Base-by-base conservation (phyloP, 2,113 vertebrate species). In the Corvus cornix region DNA sequence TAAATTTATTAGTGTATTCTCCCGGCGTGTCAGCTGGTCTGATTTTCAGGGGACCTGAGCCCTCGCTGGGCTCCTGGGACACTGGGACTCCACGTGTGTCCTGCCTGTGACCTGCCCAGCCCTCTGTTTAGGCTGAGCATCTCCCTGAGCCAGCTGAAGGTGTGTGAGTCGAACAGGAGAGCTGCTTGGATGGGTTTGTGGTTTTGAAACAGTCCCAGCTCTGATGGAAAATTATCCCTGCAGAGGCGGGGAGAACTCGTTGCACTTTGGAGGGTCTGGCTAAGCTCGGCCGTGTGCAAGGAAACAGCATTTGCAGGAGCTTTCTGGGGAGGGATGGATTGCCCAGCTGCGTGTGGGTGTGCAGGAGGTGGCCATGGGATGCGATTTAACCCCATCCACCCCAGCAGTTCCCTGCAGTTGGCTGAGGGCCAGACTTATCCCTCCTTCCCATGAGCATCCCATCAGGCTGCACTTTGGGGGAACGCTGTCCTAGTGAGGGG, bases 401-500 rank as follows among this genome's bases (percentile, higher is more conserved):
- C 3, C 4, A 28, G 20, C 3, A 10, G 26, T 19, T 75, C 6
- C 2, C 12, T 41, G 37, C 22, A 14, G 23, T 35, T 7, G 7
- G 5, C 28, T 3, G 2, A 18, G 39, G 35, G 2, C 17, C 1
- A 0, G 3, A 3, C 0, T 3, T 13, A 3, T 48, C 22, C 49
- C 21, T 26, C 49, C 49, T 26, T 49, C 28, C n/a, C 10, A 1
- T 2, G 6, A 48, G 7, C 11, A 78, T 20, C 56, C 72, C 83
- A 72, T 8, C 1, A 0, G 28, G 70, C 62, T 85, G 84, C 37
- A 5, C 35, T 39, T 16, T 13, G 11, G 16, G 23, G 21, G 27
- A 55, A 1, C 16, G 6, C 1, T 2, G 1, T n/a, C 66, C 58
- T 10, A 3, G 21, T 18, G 49, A 72, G 76, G 66, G 44, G 19